These are phyloP conservation scores for Drosophila pruinosa DNA, from an alignment of 1,140 invertebrate species.

Conservation along the genomic window DNA sequence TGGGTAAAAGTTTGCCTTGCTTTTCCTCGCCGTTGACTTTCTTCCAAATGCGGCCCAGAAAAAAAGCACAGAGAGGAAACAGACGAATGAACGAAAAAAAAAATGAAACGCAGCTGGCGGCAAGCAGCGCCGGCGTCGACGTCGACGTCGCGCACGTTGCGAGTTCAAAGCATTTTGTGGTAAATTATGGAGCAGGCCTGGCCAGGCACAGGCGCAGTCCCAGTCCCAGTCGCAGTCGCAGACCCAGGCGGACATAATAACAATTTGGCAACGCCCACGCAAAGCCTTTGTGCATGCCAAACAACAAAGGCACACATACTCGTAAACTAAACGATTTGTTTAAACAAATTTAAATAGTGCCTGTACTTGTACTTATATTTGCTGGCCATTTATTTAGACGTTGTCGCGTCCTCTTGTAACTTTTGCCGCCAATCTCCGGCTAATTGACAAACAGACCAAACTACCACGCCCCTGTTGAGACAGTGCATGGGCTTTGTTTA, in stretches of 20 bases:
- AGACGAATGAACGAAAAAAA: no score
- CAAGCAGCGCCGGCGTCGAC: neutral
- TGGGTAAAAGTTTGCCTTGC: constrained; percentile 38
- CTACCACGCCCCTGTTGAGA: constrained; percentile 30
- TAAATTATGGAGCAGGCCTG: constrained; percentile 40
- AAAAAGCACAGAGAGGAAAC: neutral
- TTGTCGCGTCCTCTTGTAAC: neutral
- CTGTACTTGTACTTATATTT: neutral
- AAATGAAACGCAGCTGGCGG: constrained; percentile 31
- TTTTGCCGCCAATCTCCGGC: neutral
- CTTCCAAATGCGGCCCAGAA: constrained; percentile 37
- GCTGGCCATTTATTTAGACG: neutral
- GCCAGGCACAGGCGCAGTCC: neutral
- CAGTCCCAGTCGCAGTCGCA: neutral
- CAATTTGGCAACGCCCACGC: constrained; percentile 43
- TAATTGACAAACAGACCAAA: constrained; percentile 1
- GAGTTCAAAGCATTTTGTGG: constrained; percentile 50
- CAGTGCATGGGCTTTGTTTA: constrained; percentile 52
- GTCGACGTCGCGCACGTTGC: constrained; percentile 24
- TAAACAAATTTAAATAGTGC: constrained; percentile 11
- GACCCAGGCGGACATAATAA: constrained; percentile 7
- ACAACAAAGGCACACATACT: neutral
- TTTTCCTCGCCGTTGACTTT: constrained; percentile 54
- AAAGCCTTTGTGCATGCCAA: neutral
- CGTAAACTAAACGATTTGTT: constrained; percentile 1